Evolutionary conservation across 2,888 invertebrate species (phyloP), one percentile per base, ranked within the genome.

Genomic region (Rhaphigaster nebulosa): DNA sequence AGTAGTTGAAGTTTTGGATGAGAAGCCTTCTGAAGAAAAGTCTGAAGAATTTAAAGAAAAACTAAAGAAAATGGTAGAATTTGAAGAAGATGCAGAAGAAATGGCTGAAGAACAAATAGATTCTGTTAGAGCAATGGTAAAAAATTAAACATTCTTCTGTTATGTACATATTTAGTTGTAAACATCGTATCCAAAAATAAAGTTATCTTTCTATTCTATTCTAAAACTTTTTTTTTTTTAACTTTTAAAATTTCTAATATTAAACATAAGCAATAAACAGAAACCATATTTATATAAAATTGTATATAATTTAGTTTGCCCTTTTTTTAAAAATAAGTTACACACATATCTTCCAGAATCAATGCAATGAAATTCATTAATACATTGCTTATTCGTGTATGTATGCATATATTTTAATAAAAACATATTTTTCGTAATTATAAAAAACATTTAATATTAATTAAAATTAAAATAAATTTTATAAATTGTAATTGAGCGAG

Each of bases 1-100:
- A 15, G 91, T 93, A 23, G 70, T 91, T 0, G 91, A 92, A 41
- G 87, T 92, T 15, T 93, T 93, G 91, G 93, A 94, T 92, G 93
- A 94, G 3, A 93, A 93, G 0, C 92, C 93, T 29, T 50, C 70
- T 20, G 90, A 60, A 26, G 87, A 65, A 52, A 87, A 87, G 15
- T 23, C 23, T 8, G 4, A 41, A 52, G 88, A 87, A n/a, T 23
- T n/a, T 8, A 20, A 41, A 52, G 88, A 76, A 60, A 60, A n/a
- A 56, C 10, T 26, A 1, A 60, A n/a, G 0, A 12, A n/a, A 12
- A 12, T 13, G 1, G 34, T 18, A 20, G 38, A 18, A 8, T 18
- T 23, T 38, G 76, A 38, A 23, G 38, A 76, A 38, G 76, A 60
- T n/a, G n/a, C 6, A 12, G 60, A 60, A 60, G 60, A n/a, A 60